Evolutionary conservation across 1,140 invertebrate species (phyloP), one percentile per base, ranked within the genome.

Genomic region (Delia radicum): DNA sequence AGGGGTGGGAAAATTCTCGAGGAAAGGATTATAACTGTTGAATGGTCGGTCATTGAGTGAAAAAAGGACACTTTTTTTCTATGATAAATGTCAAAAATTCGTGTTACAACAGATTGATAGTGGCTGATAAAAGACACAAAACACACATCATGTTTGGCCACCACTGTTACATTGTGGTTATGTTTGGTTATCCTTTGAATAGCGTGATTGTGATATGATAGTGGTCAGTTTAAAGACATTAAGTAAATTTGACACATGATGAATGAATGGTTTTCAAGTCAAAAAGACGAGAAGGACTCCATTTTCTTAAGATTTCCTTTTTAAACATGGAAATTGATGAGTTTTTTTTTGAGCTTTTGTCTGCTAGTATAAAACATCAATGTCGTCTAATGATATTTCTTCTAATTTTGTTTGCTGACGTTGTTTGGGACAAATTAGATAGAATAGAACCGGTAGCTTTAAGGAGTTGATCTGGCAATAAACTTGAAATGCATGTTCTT

Each of bases 101-200:
- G 65, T 69, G 65, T 69, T 69, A 69, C 65, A 69, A 21, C 65
- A 21, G 31, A 69, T 69, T 69, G 65, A 69, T 69, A 33, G 65
- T 10, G 63, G 31, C 29, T 33, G 65, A 37, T 69, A 69, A 55
- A 1, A 21, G 46, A 55, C 12, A 15, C 15, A 18, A 55, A 4
- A 55, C 21, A 55, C 48, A n/a, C 18, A 18, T 18, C 8, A 21
- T 55, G 48, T 21, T 55, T 55, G n/a, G n/a, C 48, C 48, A 55
- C 48, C n/a, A 55, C 18, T 21, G 29, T 69, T 18, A 24, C 65
- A 33, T 69, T 69, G 65, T 33, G 65, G 65, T 69, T 31, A 69
- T 15, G 29, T 33, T 69, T 69, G 29, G 29, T 33, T 69, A 13
- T 69, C 21, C 10, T 15, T 29, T 65, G 26, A 10, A 3, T 4